phyloP scores from a whole-genome alignment of 2,113 vertebrate genomes.

The Pogona vitticeps region DNA sequence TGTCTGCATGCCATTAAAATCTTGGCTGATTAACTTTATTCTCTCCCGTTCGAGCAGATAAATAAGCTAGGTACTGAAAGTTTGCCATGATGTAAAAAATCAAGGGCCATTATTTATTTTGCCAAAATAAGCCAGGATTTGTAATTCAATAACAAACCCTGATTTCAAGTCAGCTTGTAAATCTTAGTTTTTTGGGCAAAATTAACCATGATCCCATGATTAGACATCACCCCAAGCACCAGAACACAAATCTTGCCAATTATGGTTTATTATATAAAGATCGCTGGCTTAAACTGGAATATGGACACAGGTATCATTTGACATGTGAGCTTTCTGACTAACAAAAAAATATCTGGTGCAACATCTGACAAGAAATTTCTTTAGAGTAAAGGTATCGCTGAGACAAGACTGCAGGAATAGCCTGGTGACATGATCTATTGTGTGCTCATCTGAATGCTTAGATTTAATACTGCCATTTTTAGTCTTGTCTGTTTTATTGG shows the following conservation, averaged over 20 bases:
- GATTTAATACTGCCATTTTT: not conserved
- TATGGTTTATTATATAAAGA: no score
- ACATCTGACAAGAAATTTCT: no score
- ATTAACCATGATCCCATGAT: not conserved
- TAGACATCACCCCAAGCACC: not conserved
- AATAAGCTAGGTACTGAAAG: not conserved
- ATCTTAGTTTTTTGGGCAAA: not conserved
- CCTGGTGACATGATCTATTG: not conserved
- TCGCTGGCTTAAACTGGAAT: no score
- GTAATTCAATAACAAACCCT: not conserved
- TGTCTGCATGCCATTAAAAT: not conserved
- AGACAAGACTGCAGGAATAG: not conserved
- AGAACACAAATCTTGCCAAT: no score
- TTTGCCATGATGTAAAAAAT: not conserved
- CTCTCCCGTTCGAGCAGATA: not conserved
- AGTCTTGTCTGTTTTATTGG: not conserved
- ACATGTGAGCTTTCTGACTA: no score
- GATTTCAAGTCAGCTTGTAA: not conserved
- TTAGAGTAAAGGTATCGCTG: not conserved
- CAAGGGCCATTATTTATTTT: not conserved
- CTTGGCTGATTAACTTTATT: not conserved
- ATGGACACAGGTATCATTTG: no score
- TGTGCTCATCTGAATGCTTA: not conserved
- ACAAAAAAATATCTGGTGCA: no score
- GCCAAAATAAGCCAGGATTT: not conserved